Conservation (phyloP, 1,140 invertebrate genomes). For the Drosophila pachea region DNA sequence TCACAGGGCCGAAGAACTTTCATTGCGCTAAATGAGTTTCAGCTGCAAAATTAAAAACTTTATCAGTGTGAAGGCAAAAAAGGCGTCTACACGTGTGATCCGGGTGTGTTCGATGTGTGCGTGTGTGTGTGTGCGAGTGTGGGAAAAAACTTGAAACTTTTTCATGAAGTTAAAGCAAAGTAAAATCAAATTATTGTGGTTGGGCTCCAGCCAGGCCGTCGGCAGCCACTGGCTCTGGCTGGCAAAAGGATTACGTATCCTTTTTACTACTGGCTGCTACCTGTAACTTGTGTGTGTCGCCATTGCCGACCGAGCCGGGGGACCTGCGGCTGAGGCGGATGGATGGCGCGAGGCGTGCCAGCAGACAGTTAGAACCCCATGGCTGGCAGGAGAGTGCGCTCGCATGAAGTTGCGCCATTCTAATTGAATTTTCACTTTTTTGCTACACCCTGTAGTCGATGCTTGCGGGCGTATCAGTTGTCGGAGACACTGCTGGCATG, state of each 20-base stretch:
- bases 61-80: slow-evolving; percentile 49
- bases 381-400: slow-evolving; percentile 41
- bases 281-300: slow-evolving; percentile 65
- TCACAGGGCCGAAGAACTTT: slow-evolving; percentile 55
- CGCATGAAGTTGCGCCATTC: slow-evolving; percentile 73
- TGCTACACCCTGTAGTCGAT: background rate
- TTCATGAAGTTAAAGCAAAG: slow-evolving; percentile 78
- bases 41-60: slow-evolving; percentile 76
- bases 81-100: slow-evolving; percentile 26
- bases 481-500: too few relatives aligned
- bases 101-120: slow-evolving; percentile 27
- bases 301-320: slow-evolving; percentile 31
- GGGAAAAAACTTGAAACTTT: slow-evolving; percentile 73
- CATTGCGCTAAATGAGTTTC: slow-evolving; percentile 74
- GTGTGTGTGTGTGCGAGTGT: slow-evolving; percentile 34
- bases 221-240: slow-evolving; percentile 31
- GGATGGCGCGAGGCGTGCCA: background rate
- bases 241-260: slow-evolving; percentile 68
- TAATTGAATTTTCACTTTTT: slow-evolving; percentile 77
- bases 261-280: slow-evolving; percentile 19
- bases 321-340: slow-evolving; percentile 6
- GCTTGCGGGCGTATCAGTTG: background rate
- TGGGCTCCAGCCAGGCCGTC: slow-evolving; percentile 26
- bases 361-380: slow-evolving; percentile 69
- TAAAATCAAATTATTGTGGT: slow-evolving; percentile 78